Evolutionary conservation across 30 jellyfish, hydroid and myxozoan species (phyloP).

Genomic region (Hydractinia symbiolongicarpus): DNA sequence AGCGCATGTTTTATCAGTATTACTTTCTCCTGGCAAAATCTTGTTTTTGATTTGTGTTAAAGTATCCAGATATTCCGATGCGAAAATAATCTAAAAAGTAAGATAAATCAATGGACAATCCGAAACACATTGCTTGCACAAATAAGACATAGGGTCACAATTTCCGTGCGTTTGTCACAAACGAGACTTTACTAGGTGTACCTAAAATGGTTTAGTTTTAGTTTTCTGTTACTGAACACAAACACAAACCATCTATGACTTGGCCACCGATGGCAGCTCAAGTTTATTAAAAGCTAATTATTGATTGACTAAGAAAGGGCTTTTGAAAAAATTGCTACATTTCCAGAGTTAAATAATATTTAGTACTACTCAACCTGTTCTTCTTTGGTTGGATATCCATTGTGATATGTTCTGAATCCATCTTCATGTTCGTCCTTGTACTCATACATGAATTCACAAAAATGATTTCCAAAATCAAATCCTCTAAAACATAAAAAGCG

Average conservation of each 20-base stretch:
- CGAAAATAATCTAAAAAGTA: slow-evolving; percentile 37
- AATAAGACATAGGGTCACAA: background rate
- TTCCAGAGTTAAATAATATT: too few species aligned
- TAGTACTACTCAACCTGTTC: slow-evolving; percentile 51
- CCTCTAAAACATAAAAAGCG: slow-evolving; percentile 45
- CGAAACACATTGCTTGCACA: background rate
- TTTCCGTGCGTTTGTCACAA: background rate
- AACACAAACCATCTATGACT: too few species aligned
- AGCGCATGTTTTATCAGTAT: background rate
- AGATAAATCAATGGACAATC: too few species aligned
- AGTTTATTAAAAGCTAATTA: too few species aligned
- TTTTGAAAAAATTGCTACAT: too few species aligned
- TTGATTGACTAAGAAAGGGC: too few species aligned
- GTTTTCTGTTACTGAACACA: too few species aligned
- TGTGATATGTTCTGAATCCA: slow-evolving; percentile 18
- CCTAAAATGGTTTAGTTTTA: too few species aligned
- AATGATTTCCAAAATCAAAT: slow-evolving; percentile 82
- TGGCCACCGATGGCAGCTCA: too few species aligned
- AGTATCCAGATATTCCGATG: slow-evolving; percentile 34
- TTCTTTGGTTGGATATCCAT: slow-evolving; percentile 51
- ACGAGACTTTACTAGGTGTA: too few species aligned
- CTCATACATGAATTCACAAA: slow-evolving; percentile 78
- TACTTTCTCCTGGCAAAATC: slow-evolving; percentile 20
- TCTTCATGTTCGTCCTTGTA: slow-evolving; percentile 38
- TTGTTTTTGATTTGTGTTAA: background rate